Evolutionary conservation across 2,113 vertebrate genomes (phyloP).

Genomic region (Osmerus eperlanus): DNA sequence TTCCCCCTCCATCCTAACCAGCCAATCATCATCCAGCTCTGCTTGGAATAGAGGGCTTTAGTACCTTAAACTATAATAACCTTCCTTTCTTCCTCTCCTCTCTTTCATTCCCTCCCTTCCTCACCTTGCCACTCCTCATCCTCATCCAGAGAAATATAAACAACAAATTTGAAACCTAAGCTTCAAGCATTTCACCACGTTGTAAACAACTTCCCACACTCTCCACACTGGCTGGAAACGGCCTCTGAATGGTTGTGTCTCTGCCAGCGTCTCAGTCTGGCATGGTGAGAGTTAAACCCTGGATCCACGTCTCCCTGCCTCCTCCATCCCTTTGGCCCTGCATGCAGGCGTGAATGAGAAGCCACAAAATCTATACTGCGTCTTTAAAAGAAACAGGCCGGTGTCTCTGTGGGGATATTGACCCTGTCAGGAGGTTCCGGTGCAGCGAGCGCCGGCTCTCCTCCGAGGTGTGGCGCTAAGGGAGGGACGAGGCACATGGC

Average conservation of each 20-base stretch:
- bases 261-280: conserved; percentile 12
- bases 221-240: no score
- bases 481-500: conserved; percentile 59
- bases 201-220: no score
- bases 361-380: conserved; percentile 35
- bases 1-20: conserved; percentile 19
- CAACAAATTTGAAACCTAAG: no score
- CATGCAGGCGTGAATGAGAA: conserved; percentile 48
- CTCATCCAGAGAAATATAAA: neutral
- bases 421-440: conserved; percentile 54
- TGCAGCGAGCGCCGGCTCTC: conserved; percentile 36
- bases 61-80: conserved; percentile 25
- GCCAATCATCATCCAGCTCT: neutral
- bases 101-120: neutral
- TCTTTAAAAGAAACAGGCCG: conserved; percentile 35
- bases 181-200: no score
- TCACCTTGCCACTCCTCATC: neutral
- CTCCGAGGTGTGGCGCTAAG: conserved; percentile 54
- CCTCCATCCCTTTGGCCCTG: conserved; percentile 16
- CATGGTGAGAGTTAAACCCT: conserved; percentile 14
- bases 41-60: conserved; percentile 7
- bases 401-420: conserved; percentile 53
- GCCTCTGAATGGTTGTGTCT: no score
- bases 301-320: neutral
- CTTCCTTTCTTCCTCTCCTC: neutral